Percentiles rank a stretch among this genome's conserved stretches.
These are phyloP conservation scores for Chionomys nivalis DNA, from an alignment of 2,113 vertebrate genomes.

Conservation along the genomic window DNA sequence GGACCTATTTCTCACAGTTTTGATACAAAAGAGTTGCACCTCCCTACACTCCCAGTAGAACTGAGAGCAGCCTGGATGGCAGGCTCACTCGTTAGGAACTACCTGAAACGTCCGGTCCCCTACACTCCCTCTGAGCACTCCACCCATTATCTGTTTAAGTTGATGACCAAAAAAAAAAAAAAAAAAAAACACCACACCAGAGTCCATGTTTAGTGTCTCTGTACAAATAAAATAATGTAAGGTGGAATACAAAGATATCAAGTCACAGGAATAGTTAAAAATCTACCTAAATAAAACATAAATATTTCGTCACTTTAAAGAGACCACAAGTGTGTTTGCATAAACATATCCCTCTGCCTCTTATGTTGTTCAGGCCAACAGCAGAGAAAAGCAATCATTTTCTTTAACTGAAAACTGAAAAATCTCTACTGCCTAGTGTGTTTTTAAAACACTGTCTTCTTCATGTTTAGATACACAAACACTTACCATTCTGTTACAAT, in stretches of 20 bases:
- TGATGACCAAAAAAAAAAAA: too few relatives aligned
- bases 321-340: not conserved
- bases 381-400: not conserved
- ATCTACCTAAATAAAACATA: not conserved
- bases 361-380: not conserved
- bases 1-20: not conserved
- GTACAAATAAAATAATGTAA: conserved; percentile 22
- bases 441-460: not conserved
- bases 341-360: not conserved
- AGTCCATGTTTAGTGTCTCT: not conserved
- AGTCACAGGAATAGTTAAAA: not conserved
- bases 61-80: not conserved
- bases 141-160: not conserved
- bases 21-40: not conserved
- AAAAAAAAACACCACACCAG: not conserved
- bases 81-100: not conserved
- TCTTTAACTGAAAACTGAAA: not conserved
- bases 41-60: not conserved
- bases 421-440: not conserved
- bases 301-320: conserved; percentile 8
- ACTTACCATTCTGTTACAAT: not conserved
- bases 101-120: not conserved
- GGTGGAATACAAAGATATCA: conserved; percentile 7
- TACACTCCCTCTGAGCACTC: not conserved
- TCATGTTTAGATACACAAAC: not conserved